Evolutionary conservation across 2,888 invertebrate species (phyloP).

Genomic region (Leptopilina drosophilae): DNA sequence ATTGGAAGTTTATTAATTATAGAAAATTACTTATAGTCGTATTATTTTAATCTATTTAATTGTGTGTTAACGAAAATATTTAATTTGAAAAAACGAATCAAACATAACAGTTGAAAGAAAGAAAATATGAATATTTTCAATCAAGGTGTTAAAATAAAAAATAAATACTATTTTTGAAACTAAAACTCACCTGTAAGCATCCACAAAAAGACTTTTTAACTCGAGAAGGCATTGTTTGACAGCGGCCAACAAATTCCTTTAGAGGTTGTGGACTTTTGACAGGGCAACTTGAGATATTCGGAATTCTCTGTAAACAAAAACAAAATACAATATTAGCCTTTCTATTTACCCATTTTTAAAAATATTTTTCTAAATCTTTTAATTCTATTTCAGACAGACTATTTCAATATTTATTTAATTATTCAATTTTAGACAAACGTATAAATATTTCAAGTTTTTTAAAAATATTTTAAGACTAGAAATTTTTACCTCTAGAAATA

Average conservation of each 20-base stretch:
- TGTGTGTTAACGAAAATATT: not conserved
- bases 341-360: not conserved
- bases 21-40: too few relatives aligned
- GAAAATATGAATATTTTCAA: not conserved
- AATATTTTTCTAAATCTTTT: not conserved
- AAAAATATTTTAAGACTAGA: too few relatives aligned
- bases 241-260: constrained; percentile 75
- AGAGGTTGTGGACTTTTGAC: constrained; percentile 75
- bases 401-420: too few relatives aligned
- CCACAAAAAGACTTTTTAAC: constrained; percentile 83
- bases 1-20: too few relatives aligned
- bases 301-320: constrained; percentile 71
- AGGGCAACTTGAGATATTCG: constrained; percentile 74
- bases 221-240: constrained; percentile 76
- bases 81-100: not conserved
- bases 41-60: not conserved
- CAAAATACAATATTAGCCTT: constrained; percentile 14
- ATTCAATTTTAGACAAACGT: too few relatives aligned
- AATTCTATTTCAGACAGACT: too few relatives aligned
- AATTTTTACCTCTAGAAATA: too few relatives aligned
- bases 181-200: constrained; percentile 86
- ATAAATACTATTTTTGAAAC: too few relatives aligned
- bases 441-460: too few relatives aligned
- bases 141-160: not conserved
- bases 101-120: not conserved